A percentile compares a stretch with the other conserved stretches of the same genome.
phyloP scores from a whole-genome alignment of 2,113 vertebrate species.

The Prochilodus magdalenae region DNA sequence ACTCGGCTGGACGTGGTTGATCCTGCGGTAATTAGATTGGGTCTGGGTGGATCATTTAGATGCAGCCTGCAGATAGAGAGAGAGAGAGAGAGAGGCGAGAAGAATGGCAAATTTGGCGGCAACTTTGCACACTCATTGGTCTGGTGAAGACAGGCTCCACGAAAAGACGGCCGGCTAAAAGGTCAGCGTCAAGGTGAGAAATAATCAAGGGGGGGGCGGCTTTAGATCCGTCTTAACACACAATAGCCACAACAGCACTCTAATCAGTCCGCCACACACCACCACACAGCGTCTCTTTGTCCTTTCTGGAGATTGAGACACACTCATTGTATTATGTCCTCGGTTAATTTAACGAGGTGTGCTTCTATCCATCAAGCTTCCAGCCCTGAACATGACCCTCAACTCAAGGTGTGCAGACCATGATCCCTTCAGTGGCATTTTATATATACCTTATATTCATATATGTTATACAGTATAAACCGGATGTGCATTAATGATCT shows the following conservation, averaged over 20 bases:
- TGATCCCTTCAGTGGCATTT: too few species aligned
- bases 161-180: constrained; percentile 57
- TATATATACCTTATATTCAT: too few species aligned
- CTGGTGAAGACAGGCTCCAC: constrained; percentile 17
- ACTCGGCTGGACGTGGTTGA: constrained; percentile 62
- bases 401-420: not conserved
- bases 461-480: too few species aligned
- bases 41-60: constrained; percentile 66
- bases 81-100: constrained; percentile 55
- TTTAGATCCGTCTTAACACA: constrained; percentile 36
- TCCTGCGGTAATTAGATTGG: constrained; percentile 74
- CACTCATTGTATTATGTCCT: not conserved
- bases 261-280: constrained; percentile 34
- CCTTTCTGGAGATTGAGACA: not conserved
- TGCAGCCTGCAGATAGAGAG: constrained; percentile 65
- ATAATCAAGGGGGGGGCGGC: constrained; percentile 49
- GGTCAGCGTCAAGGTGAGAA: constrained; percentile 70
- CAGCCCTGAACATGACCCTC: not conserved
- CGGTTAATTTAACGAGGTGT: constrained; percentile 2
- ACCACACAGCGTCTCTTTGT: not conserved
- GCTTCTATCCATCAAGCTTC: not conserved
- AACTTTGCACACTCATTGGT: not conserved
- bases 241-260: constrained; percentile 35
- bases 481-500: too few species aligned
- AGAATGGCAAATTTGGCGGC: constrained; percentile 74